Percentiles rank a stretch among this genome's conserved stretches.
Conservation (phyloP, 2,113 vertebrate genomes). For the Phyllopteryx taeniolatus region DNA sequence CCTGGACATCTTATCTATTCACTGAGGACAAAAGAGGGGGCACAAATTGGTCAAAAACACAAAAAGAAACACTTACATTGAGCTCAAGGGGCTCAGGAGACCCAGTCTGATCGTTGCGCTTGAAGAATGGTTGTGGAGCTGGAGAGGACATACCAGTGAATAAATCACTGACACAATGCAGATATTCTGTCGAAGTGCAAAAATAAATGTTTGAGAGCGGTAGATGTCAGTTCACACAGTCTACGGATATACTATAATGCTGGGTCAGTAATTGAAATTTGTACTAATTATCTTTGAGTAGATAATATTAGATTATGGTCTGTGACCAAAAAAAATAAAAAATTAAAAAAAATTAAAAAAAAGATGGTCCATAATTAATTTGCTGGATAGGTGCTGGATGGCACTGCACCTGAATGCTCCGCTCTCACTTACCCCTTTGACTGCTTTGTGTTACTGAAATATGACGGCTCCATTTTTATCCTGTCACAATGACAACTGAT, state of each 20-base stretch:
- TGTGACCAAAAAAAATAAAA: constrained; percentile 79
- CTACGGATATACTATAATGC: constrained; percentile 80
- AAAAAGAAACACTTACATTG: constrained; percentile 81
- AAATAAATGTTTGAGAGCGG: constrained; percentile 90
- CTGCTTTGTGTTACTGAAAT: constrained; percentile 97
- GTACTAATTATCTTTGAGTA: constrained; percentile 96
- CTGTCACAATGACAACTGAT: constrained; percentile 99
- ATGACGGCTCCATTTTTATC: constrained; percentile 99
- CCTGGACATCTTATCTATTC: constrained; percentile 68
- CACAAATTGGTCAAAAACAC: constrained; percentile 81
- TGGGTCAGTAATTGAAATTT: constrained; percentile 97
- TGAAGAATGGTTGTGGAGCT: constrained; percentile 76
- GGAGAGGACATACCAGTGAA: constrained; percentile 77
- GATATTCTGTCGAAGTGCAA: constrained; percentile 86
- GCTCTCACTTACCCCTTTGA: constrained; percentile 42
- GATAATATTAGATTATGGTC: constrained; percentile 97
- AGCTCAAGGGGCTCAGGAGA: constrained; percentile 87
- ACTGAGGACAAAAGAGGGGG: constrained; percentile 72
- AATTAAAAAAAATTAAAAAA: constrained; percentile 80
- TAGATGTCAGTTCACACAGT: constrained; percentile 82
- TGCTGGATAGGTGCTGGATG: constrained; percentile 71
- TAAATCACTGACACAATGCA: constrained; percentile 91
- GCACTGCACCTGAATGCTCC: constrained; percentile 48
- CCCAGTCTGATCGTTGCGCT: constrained; percentile 74
- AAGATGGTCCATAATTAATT: constrained; percentile 87